Percentiles rank a stretch among this genome's conserved stretches.
Evolutionary conservation across 2,888 invertebrate genomes (phyloP).

Genomic region (Neocrepidodera transversa): DNA sequence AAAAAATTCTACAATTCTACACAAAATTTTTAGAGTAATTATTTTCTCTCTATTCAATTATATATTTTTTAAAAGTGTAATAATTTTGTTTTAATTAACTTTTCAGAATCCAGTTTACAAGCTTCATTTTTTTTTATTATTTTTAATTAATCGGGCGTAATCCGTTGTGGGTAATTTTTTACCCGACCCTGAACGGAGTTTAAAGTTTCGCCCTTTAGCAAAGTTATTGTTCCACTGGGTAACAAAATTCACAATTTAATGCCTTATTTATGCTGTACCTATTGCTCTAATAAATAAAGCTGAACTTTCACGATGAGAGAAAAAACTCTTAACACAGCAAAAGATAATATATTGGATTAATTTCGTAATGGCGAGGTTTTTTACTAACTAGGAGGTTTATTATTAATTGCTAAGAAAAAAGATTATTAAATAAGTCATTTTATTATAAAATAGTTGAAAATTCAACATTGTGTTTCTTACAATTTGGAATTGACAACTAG

Average conservation of each 20-base stretch:
- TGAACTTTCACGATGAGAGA: slow-evolving; percentile 1
- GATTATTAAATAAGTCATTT: too few species aligned
- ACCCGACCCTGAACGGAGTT: slow-evolving; percentile 15
- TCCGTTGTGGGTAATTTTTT: slow-evolving; percentile 32
- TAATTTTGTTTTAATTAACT: too few species aligned
- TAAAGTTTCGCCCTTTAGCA: slow-evolving; percentile 26
- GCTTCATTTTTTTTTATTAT: slow-evolving; percentile 34
- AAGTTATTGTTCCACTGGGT: slow-evolving; percentile 31
- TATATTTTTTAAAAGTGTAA: too few species aligned
- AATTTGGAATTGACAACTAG: too few species aligned
- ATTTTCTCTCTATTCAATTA: too few species aligned
- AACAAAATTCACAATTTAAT: slow-evolving; percentile 32
- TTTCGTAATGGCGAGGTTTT: neutral
- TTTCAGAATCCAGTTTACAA: too few species aligned
- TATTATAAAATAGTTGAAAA: too few species aligned
- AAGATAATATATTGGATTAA: slow-evolving; percentile 10
- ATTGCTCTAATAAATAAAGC: slow-evolving; percentile 10
- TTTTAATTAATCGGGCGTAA: slow-evolving; percentile 36
- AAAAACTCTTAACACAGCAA: neutral
- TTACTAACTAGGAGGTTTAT: neutral
- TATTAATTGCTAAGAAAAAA: neutral
- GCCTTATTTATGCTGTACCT: slow-evolving; percentile 28
- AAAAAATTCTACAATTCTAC: too few species aligned
- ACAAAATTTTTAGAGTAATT: too few species aligned
- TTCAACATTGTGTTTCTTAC: too few species aligned